phyloP scores from a whole-genome alignment of 2,888 invertebrate genomes.

The Leptopilina myrica region DNA sequence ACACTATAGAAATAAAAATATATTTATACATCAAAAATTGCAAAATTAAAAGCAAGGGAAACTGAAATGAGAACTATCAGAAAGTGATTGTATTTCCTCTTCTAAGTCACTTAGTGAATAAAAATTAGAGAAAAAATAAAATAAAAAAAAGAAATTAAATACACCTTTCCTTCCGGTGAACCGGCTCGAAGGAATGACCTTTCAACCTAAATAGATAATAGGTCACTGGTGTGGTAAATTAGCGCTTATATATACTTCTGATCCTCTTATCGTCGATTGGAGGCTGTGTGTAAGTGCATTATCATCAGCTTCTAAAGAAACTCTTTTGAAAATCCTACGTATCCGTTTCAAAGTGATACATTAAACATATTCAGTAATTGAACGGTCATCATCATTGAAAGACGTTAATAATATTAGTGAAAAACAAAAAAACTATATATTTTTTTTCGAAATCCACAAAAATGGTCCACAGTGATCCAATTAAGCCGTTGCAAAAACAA shows the following conservation, averaged over 20 bases:
- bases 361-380: conserved; percentile 55
- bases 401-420: conserved; percentile 1
- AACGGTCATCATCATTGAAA: conserved; percentile 51
- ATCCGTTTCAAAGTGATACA: neutral
- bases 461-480: conserved; percentile 15
- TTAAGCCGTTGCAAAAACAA: conserved; percentile 1
- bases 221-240: conserved; percentile 49
- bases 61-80: no score
- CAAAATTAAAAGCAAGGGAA: no score
- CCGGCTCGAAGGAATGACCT: conserved; percentile 42
- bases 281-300: conserved; percentile 52
- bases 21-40: no score
- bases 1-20: no score
- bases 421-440: neutral
- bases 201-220: conserved; percentile 66
- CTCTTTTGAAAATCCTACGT: conserved; percentile 52
- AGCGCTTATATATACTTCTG: conserved; percentile 39
- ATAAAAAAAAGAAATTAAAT: neutral
- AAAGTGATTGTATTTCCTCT: no score
- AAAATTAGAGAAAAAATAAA: no score
- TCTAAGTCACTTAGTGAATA: no score
- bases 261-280: conserved; percentile 50
- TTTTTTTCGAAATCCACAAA: neutral
- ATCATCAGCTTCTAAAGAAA: conserved; percentile 56
- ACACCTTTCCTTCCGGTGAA: conserved; percentile 7